Conservation (phyloP, 2,888 invertebrate species). For the Lomographa bimaculata region DNA sequence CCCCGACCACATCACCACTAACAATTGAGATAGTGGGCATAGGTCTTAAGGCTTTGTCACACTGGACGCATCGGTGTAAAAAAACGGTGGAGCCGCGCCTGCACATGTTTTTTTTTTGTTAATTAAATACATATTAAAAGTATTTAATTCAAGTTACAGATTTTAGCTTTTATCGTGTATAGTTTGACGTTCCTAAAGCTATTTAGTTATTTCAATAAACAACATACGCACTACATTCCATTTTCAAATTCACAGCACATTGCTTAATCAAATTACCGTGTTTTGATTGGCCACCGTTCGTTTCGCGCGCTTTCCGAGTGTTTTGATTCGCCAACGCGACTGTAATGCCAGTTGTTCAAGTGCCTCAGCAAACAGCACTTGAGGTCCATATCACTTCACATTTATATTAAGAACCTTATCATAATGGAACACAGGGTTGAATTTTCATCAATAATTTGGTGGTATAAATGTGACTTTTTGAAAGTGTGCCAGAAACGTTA, state of each 20-base stretch:
- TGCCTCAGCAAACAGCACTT: conserved; percentile 65
- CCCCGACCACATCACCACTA: too few relatives aligned
- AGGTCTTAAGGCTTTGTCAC: too few relatives aligned
- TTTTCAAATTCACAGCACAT: conserved; percentile 60
- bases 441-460: conserved; percentile 23
- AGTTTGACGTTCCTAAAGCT: too few relatives aligned
- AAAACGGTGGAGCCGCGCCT: too few relatives aligned
- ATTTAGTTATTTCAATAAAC: too few relatives aligned
- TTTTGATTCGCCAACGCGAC: conserved; percentile 70
- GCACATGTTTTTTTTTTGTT: too few relatives aligned
- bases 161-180: too few relatives aligned
- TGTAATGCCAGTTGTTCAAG: conserved; percentile 71
- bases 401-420: conserved; percentile 28
- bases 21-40: too few relatives aligned
- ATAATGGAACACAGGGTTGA: conserved; percentile 11
- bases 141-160: too few relatives aligned
- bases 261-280: conserved; percentile 69
- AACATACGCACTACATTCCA: too few relatives aligned
- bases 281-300: conserved; percentile 73
- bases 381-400: conserved; percentile 22
- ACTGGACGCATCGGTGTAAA: too few relatives aligned
- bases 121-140: too few relatives aligned
- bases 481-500: conserved; percentile 45
- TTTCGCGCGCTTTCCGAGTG: conserved; percentile 62
- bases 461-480: conserved; percentile 10